Base-by-base conservation (phyloP, 2,113 vertebrate genomes). In the Equus przewalskii region DNA sequence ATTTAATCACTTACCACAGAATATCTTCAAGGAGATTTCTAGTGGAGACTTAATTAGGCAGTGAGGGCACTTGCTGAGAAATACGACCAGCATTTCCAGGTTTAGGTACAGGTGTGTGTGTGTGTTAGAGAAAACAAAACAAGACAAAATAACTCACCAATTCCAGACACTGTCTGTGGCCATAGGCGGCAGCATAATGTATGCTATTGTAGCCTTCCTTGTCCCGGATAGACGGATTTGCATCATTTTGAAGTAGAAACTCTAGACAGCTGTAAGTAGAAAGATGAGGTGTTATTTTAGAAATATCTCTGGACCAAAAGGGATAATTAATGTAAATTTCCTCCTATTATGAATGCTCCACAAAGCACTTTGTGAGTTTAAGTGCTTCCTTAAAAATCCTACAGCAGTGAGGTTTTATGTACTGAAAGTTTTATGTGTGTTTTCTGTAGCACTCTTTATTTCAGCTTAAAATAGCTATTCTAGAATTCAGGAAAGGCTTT, bases 121-220 rank as follows among this genome's bases (percentile, higher is more conserved):
- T 22, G 5, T 49, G 14, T 73, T 44, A 62, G 64, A 83, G 76
- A 92, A 87, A 94, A 44, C 26, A 82, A 56, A 70, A 64, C 13
- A 21, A 49, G 12, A 62, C 22, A 72, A 79, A 75, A 44, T 72
- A 51, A 98, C 99, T 99, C 97, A 99, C 99, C 99, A 99, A 98
- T 91, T 99, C 99, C 98, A 99, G 96, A 96, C 99, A 99, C 86
- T 99, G 99, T 69, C 99, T 98, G 98, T 99, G 99, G 92, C 99
- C 99, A 0, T 99, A 99, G 24, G 99, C 99, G 81, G 99, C 99
- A 64, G 99, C 99, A 0, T 99, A 99, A 97, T 99, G 99, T 54
- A 99, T 98, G 3, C 99, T 99, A 76, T 99, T 99, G 98, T 99
- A 99, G 0, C 99, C 99, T 96, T 99, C 99, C 84, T 99, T 99